These are phyloP conservation scores for Steromphala cineraria DNA, from an alignment of 2,888 invertebrate genomes.

Conservation along the genomic window DNA sequence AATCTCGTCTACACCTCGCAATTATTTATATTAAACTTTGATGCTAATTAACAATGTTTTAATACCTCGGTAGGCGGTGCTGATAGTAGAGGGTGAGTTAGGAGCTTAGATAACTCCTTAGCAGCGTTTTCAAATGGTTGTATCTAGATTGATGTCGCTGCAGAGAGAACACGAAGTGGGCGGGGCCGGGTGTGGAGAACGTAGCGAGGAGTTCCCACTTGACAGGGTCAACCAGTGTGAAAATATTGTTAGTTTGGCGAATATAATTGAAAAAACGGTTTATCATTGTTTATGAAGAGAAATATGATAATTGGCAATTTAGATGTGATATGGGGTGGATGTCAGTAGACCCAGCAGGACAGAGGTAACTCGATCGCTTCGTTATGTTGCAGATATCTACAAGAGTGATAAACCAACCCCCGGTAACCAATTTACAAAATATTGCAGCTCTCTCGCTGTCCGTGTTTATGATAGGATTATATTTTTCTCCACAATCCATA, in stretches of 20 bases:
- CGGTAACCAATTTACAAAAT: too few relatives aligned
- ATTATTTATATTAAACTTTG: slow-evolving; percentile 21
- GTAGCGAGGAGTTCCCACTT: background rate
- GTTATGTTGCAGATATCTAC: background rate
- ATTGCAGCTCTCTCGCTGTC: too few relatives aligned
- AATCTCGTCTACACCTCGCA: background rate
- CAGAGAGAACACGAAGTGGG: too few relatives aligned
- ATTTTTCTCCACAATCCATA: too few relatives aligned
- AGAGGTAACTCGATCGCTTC: background rate
- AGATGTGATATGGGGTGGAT: background rate
- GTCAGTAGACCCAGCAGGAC: background rate
- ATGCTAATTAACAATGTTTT: slow-evolving; percentile 21
- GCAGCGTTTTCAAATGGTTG: slow-evolving; percentile 7
- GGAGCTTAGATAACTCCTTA: slow-evolving; percentile 19
- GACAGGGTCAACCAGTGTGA: background rate
- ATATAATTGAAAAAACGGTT: slow-evolving; percentile 11
- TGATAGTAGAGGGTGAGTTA: slow-evolving; percentile 8
- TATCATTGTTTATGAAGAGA: background rate
- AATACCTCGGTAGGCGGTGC: slow-evolving; percentile 14
- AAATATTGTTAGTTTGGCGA: background rate
- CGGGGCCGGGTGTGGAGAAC: background rate
- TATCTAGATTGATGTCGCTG: background rate
- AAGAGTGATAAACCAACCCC: background rate
- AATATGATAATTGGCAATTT: slow-evolving; percentile 13
- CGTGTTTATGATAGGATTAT: too few relatives aligned